Percentiles rank a stretch among this genome's conserved stretches.
Conservation (phyloP, 2,797 vertebrate genomes). For the Clarias fuscus region DNA sequence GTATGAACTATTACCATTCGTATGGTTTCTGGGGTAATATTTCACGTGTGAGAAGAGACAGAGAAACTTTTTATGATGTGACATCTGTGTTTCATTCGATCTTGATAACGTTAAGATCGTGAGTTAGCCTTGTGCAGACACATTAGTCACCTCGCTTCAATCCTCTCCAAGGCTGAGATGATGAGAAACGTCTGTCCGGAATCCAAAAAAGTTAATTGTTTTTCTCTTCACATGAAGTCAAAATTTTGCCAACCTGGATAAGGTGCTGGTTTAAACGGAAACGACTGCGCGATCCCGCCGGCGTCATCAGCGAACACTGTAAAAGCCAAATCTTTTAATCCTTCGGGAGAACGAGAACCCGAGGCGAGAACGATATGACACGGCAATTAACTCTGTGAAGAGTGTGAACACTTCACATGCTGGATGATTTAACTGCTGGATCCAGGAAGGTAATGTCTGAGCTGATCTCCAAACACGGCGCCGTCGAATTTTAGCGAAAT, state of each 20-base stretch:
- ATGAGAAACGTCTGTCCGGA: neutral
- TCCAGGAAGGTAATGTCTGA: neutral
- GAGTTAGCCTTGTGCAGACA: neutral
- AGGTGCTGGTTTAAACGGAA: neutral
- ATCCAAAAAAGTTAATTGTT: neutral
- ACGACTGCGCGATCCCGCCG: neutral
- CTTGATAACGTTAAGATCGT: neutral
- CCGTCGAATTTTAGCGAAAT: neutral
- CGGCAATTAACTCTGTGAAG: conserved; percentile 17
- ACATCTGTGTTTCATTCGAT: neutral
- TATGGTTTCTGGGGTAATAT: neutral
- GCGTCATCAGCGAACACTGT: neutral
- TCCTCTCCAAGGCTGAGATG: neutral
- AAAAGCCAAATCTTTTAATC: conserved; percentile 22
- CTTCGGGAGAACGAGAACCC: neutral
- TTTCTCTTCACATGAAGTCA: neutral
- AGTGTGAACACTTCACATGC: neutral
- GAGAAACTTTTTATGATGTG: neutral
- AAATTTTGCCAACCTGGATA: neutral
- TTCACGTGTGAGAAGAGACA: neutral
- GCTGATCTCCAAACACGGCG: neutral
- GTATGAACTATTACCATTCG: too few relatives aligned
- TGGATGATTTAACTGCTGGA: neutral
- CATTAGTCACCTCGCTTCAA: neutral
- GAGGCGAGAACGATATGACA: neutral